phyloP scores from a whole-genome alignment of 2,888 invertebrate species.

The Timandra comae region DNA sequence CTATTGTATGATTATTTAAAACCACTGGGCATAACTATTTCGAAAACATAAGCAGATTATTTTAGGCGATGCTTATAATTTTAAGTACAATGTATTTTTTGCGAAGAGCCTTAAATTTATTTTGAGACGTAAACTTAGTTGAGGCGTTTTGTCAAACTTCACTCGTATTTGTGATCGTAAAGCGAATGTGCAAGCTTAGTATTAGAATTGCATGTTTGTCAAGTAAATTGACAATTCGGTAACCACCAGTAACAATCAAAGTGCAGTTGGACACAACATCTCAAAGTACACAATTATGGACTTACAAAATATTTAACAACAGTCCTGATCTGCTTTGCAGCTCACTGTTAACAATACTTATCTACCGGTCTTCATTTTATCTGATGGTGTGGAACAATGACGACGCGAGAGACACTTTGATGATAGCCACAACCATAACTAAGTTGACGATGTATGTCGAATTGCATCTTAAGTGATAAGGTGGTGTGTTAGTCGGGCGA shows the following conservation, averaged over 20 bases:
- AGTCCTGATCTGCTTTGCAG: slow-evolving; percentile 73
- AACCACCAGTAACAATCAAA: slow-evolving; percentile 73
- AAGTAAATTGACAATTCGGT: slow-evolving; percentile 26
- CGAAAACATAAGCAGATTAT: slow-evolving; percentile 8
- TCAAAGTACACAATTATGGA: slow-evolving; percentile 54
- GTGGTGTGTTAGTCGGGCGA: slow-evolving; percentile 69
- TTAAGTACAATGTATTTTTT: slow-evolving; percentile 3
- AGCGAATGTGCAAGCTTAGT: slow-evolving; percentile 50
- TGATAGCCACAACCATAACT: slow-evolving; percentile 72
- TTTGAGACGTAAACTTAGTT: slow-evolving; percentile 4
- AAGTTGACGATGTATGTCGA: slow-evolving; percentile 76
- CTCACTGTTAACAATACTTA: slow-evolving; percentile 72
- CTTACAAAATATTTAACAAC: slow-evolving; percentile 73
- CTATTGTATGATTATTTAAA: slow-evolving; percentile 15
- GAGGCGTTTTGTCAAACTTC: slow-evolving; percentile 73
- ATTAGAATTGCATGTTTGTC: slow-evolving; percentile 40
- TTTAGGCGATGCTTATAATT: slow-evolving; percentile 5
- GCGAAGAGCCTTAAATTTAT: background rate
- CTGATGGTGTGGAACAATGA: slow-evolving; percentile 74
- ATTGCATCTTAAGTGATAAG: slow-evolving; percentile 77
- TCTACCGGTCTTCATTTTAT: slow-evolving; percentile 65
- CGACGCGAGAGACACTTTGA: slow-evolving; percentile 70
- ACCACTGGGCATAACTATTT: slow-evolving; percentile 12
- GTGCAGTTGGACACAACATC: slow-evolving; percentile 76
- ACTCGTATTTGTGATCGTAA: slow-evolving; percentile 53